A percentile compares a stretch with the other conserved stretches of the same genome.
phyloP scores from a whole-genome alignment of 2,797 vertebrate genomes.

The Poecilia picta region DNA sequence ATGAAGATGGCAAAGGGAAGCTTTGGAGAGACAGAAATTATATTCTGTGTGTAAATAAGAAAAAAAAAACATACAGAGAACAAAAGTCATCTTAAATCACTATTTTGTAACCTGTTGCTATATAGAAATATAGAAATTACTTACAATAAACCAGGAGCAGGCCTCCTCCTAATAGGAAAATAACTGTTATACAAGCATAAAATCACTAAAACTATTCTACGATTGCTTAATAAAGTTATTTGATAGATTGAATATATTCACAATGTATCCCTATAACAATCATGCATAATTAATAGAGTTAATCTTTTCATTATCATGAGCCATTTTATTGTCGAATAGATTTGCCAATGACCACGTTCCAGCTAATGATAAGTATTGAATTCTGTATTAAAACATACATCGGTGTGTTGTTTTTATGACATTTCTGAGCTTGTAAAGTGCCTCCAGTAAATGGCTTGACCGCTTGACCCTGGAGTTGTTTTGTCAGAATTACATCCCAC shows the following conservation, averaged over 20 bases:
- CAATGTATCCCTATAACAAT: constrained; percentile 26
- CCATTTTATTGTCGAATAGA: constrained; percentile 29
- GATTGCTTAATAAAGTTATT: constrained; percentile 15
- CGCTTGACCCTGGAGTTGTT: constrained; percentile 69
- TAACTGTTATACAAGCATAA: background rate
- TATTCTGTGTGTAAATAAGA: background rate
- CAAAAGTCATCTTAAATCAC: background rate
- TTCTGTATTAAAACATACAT: constrained; percentile 41
- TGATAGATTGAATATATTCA: constrained; percentile 22
- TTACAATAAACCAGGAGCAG: background rate
- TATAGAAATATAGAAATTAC: background rate
- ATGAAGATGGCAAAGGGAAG: background rate
- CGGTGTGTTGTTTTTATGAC: constrained; percentile 60
- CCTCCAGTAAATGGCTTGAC: constrained; percentile 68
- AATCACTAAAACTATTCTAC: background rate
- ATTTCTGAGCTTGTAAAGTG: constrained; percentile 58
- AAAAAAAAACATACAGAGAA: background rate
- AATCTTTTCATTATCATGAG: constrained; percentile 33
- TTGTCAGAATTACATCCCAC: constrained; percentile 70
- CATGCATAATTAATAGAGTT: constrained; percentile 36
- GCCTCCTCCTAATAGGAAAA: background rate
- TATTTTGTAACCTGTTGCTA: background rate
- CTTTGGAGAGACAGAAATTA: background rate
- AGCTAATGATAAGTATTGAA: constrained; percentile 30
- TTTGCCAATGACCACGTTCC: constrained; percentile 30